A percentile compares a stretch with the other conserved stretches of the same genome.
These are phyloP conservation scores for Lamellibrachia luymesi DNA, from an alignment of 1,140 invertebrate species.

Conservation along the genomic window DNA sequence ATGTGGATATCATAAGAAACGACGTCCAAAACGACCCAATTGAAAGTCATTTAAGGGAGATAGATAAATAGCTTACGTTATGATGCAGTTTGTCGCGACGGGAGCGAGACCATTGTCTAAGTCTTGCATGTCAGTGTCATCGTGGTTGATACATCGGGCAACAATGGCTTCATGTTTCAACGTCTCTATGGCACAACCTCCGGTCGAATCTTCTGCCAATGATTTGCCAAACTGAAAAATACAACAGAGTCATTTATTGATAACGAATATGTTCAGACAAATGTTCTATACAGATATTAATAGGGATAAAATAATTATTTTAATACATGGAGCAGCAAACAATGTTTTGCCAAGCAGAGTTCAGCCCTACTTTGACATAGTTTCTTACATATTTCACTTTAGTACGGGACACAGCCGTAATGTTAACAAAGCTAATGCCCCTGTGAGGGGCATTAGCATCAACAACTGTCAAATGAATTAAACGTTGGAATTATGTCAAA, in stretches of 20 bases:
- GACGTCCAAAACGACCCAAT: background rate
- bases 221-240: background rate
- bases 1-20: background rate
- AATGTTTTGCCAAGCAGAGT: background rate
- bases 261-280: background rate
- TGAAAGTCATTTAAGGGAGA: background rate
- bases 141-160: background rate
- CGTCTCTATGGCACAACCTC: background rate
- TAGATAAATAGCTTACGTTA: background rate
- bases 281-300: background rate
- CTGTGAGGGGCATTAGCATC: background rate
- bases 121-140: background rate
- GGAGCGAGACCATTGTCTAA: background rate
- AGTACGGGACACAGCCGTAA: too few relatives aligned
- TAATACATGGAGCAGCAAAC: background rate
- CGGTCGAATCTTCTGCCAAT: background rate
- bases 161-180: background rate
- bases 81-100: background rate
- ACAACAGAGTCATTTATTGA: background rate
- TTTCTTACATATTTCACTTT: too few relatives aligned
- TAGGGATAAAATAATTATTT: background rate
- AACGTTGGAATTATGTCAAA: background rate
- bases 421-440: too few relatives aligned
- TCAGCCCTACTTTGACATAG: background rate
- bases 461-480: background rate